These are phyloP conservation scores for Drosophila chauvacae DNA, from an alignment of 1,140 invertebrate genomes.

Conservation along the genomic window DNA sequence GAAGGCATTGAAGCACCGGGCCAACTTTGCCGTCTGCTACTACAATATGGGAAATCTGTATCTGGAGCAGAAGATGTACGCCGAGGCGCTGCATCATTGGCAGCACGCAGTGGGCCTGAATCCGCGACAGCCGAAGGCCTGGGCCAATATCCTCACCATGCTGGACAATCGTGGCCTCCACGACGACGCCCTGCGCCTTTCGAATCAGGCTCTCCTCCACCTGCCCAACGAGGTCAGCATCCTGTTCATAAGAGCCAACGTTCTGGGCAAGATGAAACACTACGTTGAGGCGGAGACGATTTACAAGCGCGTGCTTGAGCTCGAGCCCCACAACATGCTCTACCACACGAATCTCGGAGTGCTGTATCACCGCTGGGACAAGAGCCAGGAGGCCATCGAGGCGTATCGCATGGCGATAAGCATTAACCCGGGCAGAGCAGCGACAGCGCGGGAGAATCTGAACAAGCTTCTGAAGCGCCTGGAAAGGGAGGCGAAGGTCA, in stretches of 20 bases:
- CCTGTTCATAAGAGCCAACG: conserved; percentile 95
- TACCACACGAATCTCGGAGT: conserved; percentile 95
- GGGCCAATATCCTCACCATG: conserved; percentile 96
- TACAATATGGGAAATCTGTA: conserved; percentile 97
- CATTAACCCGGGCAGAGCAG: conserved; percentile 52
- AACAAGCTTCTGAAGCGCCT: conserved; percentile 65
- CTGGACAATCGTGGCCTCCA: conserved; percentile 91
- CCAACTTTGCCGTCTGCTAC: conserved; percentile 95
- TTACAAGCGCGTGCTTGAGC: conserved; percentile 90
- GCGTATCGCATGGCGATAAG: conserved; percentile 90
- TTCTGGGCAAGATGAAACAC: conserved; percentile 91
- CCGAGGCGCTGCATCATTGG: conserved; percentile 89
- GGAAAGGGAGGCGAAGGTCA: conserved; percentile 43
- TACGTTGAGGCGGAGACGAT: conserved; percentile 92
- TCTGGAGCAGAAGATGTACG: conserved; percentile 86
- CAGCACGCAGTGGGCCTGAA: conserved; percentile 91
- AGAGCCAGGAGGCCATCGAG: conserved; percentile 89
- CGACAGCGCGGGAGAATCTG: conserved; percentile 73
- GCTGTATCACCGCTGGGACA: conserved; percentile 96
- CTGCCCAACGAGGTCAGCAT: conserved; percentile 90
- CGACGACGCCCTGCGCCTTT: conserved; percentile 89
- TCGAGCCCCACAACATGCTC: conserved; percentile 88
- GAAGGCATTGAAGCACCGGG: conserved; percentile 90
- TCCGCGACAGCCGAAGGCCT: conserved; percentile 92
- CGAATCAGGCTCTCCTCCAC: conserved; percentile 88